Conservation (phyloP, 1,140 invertebrate species). For the Brachionus rubens region DNA sequence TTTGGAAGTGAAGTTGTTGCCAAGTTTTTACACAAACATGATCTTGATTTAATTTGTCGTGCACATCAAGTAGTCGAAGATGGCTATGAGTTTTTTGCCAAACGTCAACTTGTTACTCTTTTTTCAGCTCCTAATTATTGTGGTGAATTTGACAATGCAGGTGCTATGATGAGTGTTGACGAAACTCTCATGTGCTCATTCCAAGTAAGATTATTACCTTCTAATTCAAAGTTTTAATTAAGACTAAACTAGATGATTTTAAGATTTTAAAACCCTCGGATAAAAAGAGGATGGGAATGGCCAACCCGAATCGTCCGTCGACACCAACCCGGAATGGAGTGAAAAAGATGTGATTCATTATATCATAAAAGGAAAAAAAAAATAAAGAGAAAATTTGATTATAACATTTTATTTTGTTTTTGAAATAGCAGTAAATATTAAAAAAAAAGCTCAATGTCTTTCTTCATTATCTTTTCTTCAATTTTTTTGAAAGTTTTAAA, state of each 20-base stretch:
- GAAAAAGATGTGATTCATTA: constrained; percentile 10
- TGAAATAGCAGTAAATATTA: no score
- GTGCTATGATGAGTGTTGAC: constrained; percentile 99
- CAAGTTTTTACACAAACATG: constrained; percentile 65
- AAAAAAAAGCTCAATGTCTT: no score
- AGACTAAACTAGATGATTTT: not conserved
- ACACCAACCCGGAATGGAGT: constrained; percentile 38
- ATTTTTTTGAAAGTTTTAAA: no score
- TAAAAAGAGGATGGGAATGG: constrained; percentile 12
- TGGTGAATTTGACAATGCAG: constrained; percentile 98
- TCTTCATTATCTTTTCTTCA: no score
- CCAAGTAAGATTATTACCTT: constrained; percentile 55
- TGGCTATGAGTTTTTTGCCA: constrained; percentile 97
- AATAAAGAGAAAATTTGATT: no score
- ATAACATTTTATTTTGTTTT: no score
- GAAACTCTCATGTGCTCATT: constrained; percentile 99
- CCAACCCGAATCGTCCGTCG: constrained; percentile 7
- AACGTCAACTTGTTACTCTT: constrained; percentile 90
- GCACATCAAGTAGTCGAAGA: constrained; percentile 76
- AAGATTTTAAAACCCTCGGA: constrained; percentile 45
- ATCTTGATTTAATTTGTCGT: constrained; percentile 64
- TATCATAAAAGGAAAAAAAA: not conserved
- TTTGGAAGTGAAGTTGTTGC: constrained; percentile 66
- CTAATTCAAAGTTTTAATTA: not conserved
- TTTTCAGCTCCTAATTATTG: constrained; percentile 97